Percentiles rank a stretch among this genome's conserved stretches.
phyloP scores from a whole-genome alignment of 2,797 vertebrate species.

The Borostomias antarcticus region DNA sequence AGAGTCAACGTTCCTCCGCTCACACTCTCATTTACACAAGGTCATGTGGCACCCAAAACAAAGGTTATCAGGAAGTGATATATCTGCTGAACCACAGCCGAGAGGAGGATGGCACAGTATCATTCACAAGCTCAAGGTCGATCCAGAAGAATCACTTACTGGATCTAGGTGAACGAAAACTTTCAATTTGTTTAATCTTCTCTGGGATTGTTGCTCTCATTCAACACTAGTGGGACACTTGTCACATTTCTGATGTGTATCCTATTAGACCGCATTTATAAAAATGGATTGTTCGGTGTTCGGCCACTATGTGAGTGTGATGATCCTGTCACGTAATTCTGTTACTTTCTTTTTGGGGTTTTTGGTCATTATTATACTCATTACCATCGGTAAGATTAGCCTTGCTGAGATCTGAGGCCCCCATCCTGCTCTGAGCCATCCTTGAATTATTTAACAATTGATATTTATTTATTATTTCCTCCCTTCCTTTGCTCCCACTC shows the following conservation, averaged over 20 bases:
- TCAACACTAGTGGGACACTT: no score
- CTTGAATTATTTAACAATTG: constrained; percentile 48
- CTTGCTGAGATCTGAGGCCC: constrained; percentile 22
- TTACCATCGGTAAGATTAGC: constrained; percentile 25
- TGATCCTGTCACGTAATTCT: not conserved
- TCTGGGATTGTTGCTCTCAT: no score
- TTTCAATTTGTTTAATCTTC: no score
- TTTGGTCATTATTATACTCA: constrained; percentile 25
- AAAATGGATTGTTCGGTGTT: not conserved
- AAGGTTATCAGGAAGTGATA: not conserved
- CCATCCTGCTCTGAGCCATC: constrained; percentile 36
- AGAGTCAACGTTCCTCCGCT: not conserved
- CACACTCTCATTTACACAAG: constrained; percentile 5
- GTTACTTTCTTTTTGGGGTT: constrained; percentile 16
- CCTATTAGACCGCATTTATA: no score
- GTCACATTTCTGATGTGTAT: no score
- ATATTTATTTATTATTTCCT: constrained; percentile 55
- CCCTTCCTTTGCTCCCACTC: constrained; percentile 37
- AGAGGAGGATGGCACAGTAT: not conserved
- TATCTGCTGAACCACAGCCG: not conserved
- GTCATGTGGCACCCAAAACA: not conserved
- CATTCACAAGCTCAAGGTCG: no score
- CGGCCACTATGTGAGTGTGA: not conserved
- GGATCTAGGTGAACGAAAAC: no score
- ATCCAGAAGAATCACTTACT: no score